phyloP scores from a whole-genome alignment of 2,113 vertebrate species.

The Sinosuthora webbiana region DNA sequence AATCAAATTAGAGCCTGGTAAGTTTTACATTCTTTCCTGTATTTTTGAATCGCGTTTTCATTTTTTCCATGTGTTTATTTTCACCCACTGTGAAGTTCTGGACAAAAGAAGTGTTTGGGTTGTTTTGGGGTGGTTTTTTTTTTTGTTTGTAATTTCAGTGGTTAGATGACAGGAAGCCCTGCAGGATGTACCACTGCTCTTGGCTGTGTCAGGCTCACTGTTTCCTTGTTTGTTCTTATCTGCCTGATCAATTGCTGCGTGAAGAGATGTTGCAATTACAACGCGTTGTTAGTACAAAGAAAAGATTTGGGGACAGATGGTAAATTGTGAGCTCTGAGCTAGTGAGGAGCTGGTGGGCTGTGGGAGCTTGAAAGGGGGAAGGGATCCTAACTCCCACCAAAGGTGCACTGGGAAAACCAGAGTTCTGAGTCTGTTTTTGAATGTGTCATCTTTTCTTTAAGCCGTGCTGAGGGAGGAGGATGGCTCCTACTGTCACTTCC shows the following conservation, averaged over 20 bases:
- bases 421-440: background rate
- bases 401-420: background rate
- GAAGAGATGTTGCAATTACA: background rate
- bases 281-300: background rate
- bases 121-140: background rate
- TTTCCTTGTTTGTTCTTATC: conserved; percentile 9
- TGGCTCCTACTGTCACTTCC: accelerated
- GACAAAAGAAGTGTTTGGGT: background rate
- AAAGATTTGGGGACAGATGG: background rate
- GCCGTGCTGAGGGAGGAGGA: background rate
- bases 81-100: background rate
- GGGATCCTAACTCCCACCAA: background rate
- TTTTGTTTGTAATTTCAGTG: background rate
- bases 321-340: background rate
- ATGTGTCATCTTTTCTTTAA: background rate
- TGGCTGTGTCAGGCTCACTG: background rate
- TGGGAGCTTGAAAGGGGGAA: background rate
- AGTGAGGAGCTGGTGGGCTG: background rate
- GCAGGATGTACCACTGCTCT: background rate
- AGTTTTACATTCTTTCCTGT: conserved; percentile 57
- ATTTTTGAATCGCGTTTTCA: background rate
- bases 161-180: conserved; percentile 34
- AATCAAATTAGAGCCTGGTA: conserved; percentile 98
- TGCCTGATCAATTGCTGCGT: background rate
- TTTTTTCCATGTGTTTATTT: conserved; percentile 6